Conservation (phyloP, 2,797 vertebrate genomes). For the Pogonophryne albipinna region DNA sequence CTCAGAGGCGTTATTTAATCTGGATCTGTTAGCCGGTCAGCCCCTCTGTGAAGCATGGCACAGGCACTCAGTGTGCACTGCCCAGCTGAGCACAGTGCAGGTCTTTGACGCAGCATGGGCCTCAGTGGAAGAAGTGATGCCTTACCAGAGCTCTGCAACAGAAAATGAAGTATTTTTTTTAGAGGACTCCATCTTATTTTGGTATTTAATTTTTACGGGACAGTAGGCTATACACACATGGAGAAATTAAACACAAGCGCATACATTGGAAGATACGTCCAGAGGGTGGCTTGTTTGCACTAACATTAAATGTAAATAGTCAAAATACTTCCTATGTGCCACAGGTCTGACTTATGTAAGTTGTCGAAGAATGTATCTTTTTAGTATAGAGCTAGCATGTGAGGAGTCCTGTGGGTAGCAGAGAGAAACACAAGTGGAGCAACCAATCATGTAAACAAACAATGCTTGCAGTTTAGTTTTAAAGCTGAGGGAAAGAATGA, state of each 20-base stretch:
- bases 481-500: background rate
- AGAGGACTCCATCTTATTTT: conserved; percentile 50
- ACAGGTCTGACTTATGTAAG: conserved; percentile 26
- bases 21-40: conserved; percentile 56
- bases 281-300: background rate
- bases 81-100: conserved; percentile 69
- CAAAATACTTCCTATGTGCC: background rate
- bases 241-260: background rate
- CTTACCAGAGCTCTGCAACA: conserved; percentile 49
- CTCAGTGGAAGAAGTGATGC: conserved; percentile 75
- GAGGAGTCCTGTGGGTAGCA: conserved; percentile 21
- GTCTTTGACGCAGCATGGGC: conserved; percentile 65
- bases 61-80: conserved; percentile 59
- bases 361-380: conserved; percentile 17
- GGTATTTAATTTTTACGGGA: conserved; percentile 50
- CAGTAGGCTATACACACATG: background rate
- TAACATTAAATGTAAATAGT: background rate
- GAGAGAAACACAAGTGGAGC: background rate
- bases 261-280: background rate
- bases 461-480: conserved; percentile 12
- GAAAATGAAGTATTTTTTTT: conserved; percentile 45
- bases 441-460: background rate
- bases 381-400: conserved; percentile 31
- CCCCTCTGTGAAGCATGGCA: conserved; percentile 36
- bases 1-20: conserved; percentile 60